A percentile compares a stretch with the other conserved stretches of the same genome.
These are phyloP conservation scores for Cistogaster globosa DNA, from an alignment of 2,888 invertebrate genomes.

Conservation along the genomic window DNA sequence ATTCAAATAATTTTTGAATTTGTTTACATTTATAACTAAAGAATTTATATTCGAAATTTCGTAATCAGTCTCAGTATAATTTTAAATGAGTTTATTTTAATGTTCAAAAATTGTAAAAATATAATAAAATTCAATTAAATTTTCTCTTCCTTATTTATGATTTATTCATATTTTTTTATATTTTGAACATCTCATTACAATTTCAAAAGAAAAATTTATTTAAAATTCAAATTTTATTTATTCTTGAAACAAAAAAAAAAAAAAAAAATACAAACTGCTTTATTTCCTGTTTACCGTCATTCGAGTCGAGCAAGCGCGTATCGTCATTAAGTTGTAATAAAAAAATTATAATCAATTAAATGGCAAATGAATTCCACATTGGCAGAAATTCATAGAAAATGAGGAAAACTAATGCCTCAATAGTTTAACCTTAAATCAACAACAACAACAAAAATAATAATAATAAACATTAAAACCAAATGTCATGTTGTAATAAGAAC, in stretches of 20 bases:
- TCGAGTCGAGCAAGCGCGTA: not conserved
- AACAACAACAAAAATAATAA: conserved; percentile 27
- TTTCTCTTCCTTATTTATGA: conserved; percentile 29
- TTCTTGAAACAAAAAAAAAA: conserved; percentile 20
- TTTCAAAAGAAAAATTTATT: conserved; percentile 26
- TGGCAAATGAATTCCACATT: conserved; percentile 58
- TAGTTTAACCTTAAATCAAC: conserved; percentile 67
- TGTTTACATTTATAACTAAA: too few species aligned
- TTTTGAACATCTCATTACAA: conserved; percentile 38
- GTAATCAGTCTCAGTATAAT: too few species aligned
- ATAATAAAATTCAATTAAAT: not conserved
- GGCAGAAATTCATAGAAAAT: conserved; percentile 60
- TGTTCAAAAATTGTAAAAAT: not conserved
- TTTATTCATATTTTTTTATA: conserved; percentile 27
- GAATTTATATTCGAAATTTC: conserved; percentile 23
- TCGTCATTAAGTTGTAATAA: conserved; percentile 34
- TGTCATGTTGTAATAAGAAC: conserved; percentile 69
- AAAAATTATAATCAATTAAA: conserved; percentile 54
- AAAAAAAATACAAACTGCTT: conserved; percentile 11
- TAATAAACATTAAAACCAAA: conserved; percentile 44
- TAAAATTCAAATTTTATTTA: conserved; percentile 39
- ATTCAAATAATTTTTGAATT: too few species aligned
- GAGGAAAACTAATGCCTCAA: conserved; percentile 65
- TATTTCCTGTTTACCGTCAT: conserved; percentile 59
- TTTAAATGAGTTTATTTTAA: not conserved